Percentiles rank a stretch among this genome's conserved stretches.
These are phyloP conservation scores for Picus viridis DNA, from an alignment of 2,797 vertebrate genomes.

Conservation along the genomic window DNA sequence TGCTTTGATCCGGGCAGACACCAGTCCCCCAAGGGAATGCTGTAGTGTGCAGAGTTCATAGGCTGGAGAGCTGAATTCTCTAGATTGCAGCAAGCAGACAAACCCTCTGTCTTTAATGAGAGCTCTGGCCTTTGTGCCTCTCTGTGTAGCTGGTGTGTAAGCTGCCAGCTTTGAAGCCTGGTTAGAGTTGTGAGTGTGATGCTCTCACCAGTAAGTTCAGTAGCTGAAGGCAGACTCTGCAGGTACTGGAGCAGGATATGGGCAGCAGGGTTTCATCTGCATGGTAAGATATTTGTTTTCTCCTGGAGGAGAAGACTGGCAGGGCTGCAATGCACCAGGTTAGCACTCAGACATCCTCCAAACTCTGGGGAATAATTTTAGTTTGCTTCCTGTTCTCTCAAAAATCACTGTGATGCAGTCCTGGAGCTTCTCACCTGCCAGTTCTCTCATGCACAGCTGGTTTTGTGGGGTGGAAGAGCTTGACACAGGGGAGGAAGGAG, in stretches of 20 bases:
- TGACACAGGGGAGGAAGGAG: neutral
- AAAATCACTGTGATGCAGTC: neutral
- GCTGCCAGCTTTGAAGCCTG: neutral
- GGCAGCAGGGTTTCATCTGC: neutral
- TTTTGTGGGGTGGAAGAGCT: neutral
- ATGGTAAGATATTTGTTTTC: neutral
- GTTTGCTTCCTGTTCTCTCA: neutral
- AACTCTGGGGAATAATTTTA: neutral
- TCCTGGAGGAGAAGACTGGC: neutral
- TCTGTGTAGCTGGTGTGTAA: constrained; percentile 10
- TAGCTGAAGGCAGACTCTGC: neutral
- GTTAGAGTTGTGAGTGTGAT: rapidly evolving
- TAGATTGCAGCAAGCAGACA: neutral
- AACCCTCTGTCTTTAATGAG: constrained; percentile 9
- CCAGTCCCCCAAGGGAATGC: neutral
- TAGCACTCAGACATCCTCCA: neutral
- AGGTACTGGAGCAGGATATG: neutral
- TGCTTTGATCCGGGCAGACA: constrained; percentile 27
- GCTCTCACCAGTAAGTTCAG: neutral
- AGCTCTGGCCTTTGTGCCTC: constrained; percentile 13
- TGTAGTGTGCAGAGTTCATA: neutral
- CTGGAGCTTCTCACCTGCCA: neutral
- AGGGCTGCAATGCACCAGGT: neutral
- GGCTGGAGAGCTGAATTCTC: neutral
- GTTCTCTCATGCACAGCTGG: neutral